Conservation (phyloP, 1,140 invertebrate genomes). For the Tetraneura akinire region DNA sequence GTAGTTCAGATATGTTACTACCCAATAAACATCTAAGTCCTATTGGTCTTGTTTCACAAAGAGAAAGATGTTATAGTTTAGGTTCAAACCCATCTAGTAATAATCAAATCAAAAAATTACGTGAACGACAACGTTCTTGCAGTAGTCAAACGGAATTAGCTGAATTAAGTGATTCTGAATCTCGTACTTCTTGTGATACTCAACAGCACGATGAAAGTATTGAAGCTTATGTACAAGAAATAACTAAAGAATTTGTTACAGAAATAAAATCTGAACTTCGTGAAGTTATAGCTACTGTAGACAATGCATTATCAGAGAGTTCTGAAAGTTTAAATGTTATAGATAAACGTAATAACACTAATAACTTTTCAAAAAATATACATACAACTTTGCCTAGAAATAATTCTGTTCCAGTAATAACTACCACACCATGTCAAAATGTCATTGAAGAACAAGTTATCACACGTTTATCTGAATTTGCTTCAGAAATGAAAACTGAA, state of each 20-base stretch:
- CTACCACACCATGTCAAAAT: slow-evolving; percentile 39
- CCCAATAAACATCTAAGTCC: slow-evolving; percentile 24
- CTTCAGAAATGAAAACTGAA: slow-evolving; percentile 75
- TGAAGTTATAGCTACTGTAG: slow-evolving; percentile 76
- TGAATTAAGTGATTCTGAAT: slow-evolving; percentile 60
- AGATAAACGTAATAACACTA: slow-evolving; percentile 30
- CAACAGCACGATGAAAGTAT: slow-evolving; percentile 63
- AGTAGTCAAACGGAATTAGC: slow-evolving; percentile 73
- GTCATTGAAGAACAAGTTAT: slow-evolving; percentile 23
- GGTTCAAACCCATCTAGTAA: slow-evolving; percentile 62
- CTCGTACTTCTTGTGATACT: slow-evolving; percentile 17
- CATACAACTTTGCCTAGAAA: slow-evolving; percentile 35
- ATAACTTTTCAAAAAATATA: neutral
- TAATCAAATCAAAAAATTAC: slow-evolving; percentile 57
- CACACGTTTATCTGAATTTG: slow-evolving; percentile 68
- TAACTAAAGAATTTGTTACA: slow-evolving; percentile 74
- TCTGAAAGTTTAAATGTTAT: slow-evolving; percentile 53
- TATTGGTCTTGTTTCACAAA: slow-evolving; percentile 45
- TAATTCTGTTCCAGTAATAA: slow-evolving; percentile 49
- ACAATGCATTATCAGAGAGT: slow-evolving; percentile 72
- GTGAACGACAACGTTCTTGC: slow-evolving; percentile 67
- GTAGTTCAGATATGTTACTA: slow-evolving; percentile 39
- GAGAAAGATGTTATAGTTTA: slow-evolving; percentile 65
- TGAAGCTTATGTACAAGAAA: slow-evolving; percentile 73
- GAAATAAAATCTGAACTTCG: slow-evolving; percentile 80